phyloP scores from a whole-genome alignment of 2,113 vertebrate species.

The Psittacara wagleri region DNA sequence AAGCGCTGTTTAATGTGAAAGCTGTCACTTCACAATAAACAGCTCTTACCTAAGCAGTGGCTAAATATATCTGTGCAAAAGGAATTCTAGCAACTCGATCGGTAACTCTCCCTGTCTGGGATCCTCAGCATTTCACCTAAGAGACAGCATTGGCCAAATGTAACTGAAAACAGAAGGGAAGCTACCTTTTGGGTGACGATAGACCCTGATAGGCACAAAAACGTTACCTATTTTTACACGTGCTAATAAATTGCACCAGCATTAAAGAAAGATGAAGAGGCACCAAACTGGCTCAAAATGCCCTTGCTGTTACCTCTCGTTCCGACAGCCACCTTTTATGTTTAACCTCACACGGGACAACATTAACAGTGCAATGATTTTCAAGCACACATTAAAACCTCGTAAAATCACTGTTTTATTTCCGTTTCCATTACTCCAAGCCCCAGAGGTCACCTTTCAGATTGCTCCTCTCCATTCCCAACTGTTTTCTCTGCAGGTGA shows the following conservation, averaged over 20 bases:
- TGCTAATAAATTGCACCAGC: neutral
- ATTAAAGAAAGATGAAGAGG: neutral
- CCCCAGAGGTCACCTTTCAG: neutral
- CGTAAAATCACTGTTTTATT: slow-evolving; percentile 13
- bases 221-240: rapidly evolving
- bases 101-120: neutral
- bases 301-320: neutral
- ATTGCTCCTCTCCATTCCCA: neutral
- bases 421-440: neutral
- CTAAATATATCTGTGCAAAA: neutral
- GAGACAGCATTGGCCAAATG: neutral
- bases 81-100: neutral
- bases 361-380: neutral
- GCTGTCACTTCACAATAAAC: neutral
- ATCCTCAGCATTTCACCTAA: neutral
- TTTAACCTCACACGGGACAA: neutral
- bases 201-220: neutral
- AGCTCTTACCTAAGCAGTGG: neutral
- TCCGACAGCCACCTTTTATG: neutral
- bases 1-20: neutral
- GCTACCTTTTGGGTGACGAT: neutral
- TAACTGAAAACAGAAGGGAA: neutral
- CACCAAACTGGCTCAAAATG: neutral
- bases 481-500: neutral
- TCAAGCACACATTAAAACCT: neutral